phyloP scores from a whole-genome alignment of 2,888 invertebrate species.

The Synergus itoensis region DNA sequence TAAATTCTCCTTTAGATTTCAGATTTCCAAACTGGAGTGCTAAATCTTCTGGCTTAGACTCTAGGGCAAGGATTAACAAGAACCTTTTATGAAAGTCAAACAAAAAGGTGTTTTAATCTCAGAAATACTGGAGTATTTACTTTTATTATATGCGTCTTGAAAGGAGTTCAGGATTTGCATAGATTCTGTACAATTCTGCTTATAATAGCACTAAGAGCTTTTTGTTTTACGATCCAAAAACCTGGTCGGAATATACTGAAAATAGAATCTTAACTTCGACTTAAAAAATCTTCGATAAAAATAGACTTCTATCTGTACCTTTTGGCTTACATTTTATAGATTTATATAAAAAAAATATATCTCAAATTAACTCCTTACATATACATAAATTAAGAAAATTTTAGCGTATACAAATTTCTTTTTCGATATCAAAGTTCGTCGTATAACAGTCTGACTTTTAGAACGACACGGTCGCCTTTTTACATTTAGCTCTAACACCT shows the following conservation, averaged over 20 bases:
- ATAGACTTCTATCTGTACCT: background rate
- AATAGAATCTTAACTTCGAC: background rate
- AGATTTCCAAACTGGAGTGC: background rate
- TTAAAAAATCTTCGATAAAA: background rate
- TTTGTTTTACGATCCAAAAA: background rate
- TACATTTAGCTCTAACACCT: conserved; percentile 13
- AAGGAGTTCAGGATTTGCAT: background rate
- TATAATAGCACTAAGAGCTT: background rate
- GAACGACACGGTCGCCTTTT: conserved; percentile 10
- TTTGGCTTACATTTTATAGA: background rate
- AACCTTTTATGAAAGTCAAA: background rate
- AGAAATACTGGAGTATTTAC: background rate
- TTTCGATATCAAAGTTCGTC: background rate
- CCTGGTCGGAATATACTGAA: background rate
- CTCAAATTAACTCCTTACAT: background rate
- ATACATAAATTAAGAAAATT: background rate
- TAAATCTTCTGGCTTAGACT: conserved; percentile 16
- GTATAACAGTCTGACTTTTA: conserved; percentile 29
- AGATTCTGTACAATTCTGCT: background rate
- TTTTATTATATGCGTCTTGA: background rate
- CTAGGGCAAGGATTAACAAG: background rate
- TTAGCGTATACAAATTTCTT: background rate
- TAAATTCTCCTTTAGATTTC: conserved; percentile 4
- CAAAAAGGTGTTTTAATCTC: background rate
- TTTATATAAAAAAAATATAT: conserved; percentile 17